Evolutionary conservation across 64 coral and sea anemone genomes (phyloP).

Genomic region (Acropora yongei): DNA sequence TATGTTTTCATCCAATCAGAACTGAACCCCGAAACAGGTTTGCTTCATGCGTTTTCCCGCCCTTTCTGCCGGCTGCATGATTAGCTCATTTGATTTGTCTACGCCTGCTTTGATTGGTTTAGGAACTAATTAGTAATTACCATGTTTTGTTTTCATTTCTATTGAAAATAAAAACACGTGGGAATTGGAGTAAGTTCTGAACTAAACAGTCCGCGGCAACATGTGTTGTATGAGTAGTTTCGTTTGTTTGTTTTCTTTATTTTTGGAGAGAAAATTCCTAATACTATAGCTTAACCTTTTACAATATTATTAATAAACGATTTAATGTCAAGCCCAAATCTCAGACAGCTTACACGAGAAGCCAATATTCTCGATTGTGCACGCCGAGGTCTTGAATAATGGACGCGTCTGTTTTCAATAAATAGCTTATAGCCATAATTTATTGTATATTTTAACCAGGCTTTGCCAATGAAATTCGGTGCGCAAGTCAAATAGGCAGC

Average conservation of each 20-base stretch:
- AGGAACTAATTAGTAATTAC: too few species aligned
- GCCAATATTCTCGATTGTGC: not conserved
- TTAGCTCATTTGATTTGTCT: too few species aligned
- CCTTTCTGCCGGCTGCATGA: too few species aligned
- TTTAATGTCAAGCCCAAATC: not conserved
- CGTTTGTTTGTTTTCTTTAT: not conserved
- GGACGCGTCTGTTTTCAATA: constrained; percentile 1
- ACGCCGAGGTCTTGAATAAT: not conserved
- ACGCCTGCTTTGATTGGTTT: too few species aligned
- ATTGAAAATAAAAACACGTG: too few species aligned
- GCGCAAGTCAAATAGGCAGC: not conserved
- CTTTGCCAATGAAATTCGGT: not conserved
- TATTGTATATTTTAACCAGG: constrained; percentile 10
- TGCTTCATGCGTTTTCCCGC: too few species aligned
- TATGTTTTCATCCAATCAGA: too few species aligned
- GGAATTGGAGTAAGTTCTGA: not conserved
- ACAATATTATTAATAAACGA: not conserved
- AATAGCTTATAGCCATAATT: not conserved
- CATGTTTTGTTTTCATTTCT: too few species aligned
- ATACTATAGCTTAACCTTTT: not conserved
- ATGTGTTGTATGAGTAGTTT: not conserved
- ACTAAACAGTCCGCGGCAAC: not conserved
- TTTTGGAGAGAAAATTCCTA: not conserved
- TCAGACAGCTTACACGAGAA: not conserved
- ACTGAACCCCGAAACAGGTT: too few species aligned